These are phyloP conservation scores for Fringilla coelebs DNA, from an alignment of 2,797 vertebrate species.

Conservation along the genomic window DNA sequence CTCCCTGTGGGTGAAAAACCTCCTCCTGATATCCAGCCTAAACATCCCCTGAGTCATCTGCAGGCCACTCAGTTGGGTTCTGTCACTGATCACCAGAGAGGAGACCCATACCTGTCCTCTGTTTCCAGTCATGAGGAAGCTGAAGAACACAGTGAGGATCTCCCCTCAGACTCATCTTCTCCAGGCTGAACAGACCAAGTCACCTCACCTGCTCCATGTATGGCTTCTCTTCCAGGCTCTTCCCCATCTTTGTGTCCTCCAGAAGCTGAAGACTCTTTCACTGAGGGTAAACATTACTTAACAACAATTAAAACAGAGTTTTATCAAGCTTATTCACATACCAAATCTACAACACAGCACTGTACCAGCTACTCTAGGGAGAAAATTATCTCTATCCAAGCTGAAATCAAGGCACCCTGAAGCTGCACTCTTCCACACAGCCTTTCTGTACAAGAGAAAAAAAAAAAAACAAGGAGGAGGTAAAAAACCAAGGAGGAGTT, in stretches of 20 bases:
- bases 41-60: not conserved
- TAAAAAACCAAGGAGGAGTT: not conserved
- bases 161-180: not conserved
- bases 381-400: not conserved
- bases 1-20: not conserved
- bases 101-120: not conserved
- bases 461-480: not conserved
- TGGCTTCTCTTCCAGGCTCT: not conserved
- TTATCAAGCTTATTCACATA: not conserved
- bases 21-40: not conserved
- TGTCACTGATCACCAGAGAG: not conserved
- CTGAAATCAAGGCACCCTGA: not conserved
- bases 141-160: not conserved
- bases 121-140: accelerated
- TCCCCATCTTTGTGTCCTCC: not conserved
- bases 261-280: not conserved
- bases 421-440: not conserved
- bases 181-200: not conserved
- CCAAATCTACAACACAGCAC: not conserved
- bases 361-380: not conserved
- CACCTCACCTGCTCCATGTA: not conserved
- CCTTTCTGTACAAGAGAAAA: not conserved
- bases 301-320: not conserved
- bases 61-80: not conserved
- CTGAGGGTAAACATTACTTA: not conserved